A percentile compares a stretch with the other conserved stretches of the same genome.
phyloP scores from a whole-genome alignment of 2,113 vertebrate species.

The Regulus satrapa region DNA sequence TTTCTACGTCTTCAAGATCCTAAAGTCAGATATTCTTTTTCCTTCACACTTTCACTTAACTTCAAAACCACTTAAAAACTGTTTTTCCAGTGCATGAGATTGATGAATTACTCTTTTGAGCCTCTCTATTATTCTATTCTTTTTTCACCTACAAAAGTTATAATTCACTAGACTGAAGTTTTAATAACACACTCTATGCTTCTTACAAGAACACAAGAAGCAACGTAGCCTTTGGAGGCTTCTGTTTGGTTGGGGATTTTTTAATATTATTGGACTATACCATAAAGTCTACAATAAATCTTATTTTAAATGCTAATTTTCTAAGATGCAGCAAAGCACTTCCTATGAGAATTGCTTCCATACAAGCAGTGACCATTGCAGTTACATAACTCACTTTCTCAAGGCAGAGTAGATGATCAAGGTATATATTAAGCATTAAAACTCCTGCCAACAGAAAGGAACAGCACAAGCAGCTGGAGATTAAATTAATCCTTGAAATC shows the following conservation, averaged over 20 bases:
- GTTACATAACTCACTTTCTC: neutral
- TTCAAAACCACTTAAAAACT: neutral
- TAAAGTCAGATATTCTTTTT: neutral
- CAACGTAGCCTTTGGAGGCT: neutral
- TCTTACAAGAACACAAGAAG: neutral
- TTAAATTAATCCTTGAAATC: neutral
- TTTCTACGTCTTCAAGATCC: neutral
- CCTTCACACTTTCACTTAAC: neutral
- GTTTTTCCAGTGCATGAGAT: neutral
- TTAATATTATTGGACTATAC: neutral
- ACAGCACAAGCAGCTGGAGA: neutral
- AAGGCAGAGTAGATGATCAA: neutral
- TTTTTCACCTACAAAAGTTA: neutral
- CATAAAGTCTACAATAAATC: neutral
- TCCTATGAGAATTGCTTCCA: neutral
- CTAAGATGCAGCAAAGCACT: neutral
- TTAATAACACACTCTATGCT: neutral
- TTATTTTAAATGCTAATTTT: neutral
- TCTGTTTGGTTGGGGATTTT: neutral
- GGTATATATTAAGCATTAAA: neutral
- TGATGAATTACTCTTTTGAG: neutral
- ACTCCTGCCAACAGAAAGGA: neutral
- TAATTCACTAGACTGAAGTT: neutral
- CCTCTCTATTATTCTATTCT: neutral
- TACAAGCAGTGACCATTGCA: neutral